phyloP scores from a whole-genome alignment of 2,113 vertebrate species.

The Oryzias woworae region DNA sequence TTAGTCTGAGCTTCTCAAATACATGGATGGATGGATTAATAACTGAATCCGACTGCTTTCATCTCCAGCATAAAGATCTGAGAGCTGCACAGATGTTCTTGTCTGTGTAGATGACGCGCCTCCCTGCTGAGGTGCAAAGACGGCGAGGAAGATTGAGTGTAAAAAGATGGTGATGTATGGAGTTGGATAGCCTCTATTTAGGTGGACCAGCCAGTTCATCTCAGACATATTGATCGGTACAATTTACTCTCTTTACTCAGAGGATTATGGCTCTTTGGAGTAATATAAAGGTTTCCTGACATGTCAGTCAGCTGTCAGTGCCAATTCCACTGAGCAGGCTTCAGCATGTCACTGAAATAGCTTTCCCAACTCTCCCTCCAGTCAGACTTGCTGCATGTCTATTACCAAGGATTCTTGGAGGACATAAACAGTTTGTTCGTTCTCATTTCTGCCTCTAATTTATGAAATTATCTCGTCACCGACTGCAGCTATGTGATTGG shows the following conservation, averaged over 20 bases:
- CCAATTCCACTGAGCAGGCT: slow-evolving; percentile 66
- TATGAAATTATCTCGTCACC: slow-evolving; percentile 18
- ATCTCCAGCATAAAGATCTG: not conserved
- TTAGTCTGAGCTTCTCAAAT: no score
- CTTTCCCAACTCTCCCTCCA: slow-evolving; percentile 45
- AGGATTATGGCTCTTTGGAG: slow-evolving; percentile 73
- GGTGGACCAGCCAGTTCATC: slow-evolving; percentile 63
- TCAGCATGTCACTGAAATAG: slow-evolving; percentile 59
- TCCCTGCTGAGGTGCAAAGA: slow-evolving; percentile 2
- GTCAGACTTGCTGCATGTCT: slow-evolving; percentile 43
- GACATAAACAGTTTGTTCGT: slow-evolving; percentile 21
- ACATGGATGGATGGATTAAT: no score
- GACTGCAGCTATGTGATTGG: not conserved
- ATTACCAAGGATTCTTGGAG: slow-evolving; percentile 47
- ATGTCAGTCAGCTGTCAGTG: slow-evolving; percentile 75
- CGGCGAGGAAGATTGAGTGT: slow-evolving; percentile 52
- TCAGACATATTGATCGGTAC: slow-evolving; percentile 71
- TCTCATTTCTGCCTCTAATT: slow-evolving; percentile 14
- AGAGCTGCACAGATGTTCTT: slow-evolving; percentile 11
- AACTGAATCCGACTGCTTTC: no score
- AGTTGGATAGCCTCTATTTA: slow-evolving; percentile 46
- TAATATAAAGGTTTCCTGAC: slow-evolving; percentile 79
- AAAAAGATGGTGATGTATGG: slow-evolving; percentile 62
- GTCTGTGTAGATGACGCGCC: slow-evolving; percentile 24
- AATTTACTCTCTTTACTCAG: slow-evolving; percentile 72